Evolutionary conservation across 2,888 invertebrate species (phyloP), one percentile per base, ranked within the genome.

Genomic region (Noctua fimbriata): DNA sequence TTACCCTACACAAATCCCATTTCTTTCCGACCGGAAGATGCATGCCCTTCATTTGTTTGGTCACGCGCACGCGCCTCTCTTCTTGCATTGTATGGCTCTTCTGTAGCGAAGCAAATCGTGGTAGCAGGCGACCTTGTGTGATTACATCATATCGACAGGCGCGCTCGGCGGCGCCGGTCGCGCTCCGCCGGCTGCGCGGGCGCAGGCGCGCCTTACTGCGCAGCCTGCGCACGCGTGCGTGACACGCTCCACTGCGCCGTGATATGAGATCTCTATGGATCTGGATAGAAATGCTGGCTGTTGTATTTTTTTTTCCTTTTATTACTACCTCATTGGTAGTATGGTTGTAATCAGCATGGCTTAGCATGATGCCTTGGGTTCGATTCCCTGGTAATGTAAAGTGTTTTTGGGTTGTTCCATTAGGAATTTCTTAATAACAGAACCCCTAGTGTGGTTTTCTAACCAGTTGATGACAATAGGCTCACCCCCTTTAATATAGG

Each of bases 71-170:
- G 82, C 71, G 73, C 65, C 44, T 58, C 72, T 73, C 60, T 79
- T 49, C 41, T 66, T 47, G 36, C 18, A 63, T 73, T 69, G 28
- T 44, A 58, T 81, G 78, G 83, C 66, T 86, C 88, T 90, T 87
- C 88, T 90, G 81, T 28, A 69, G 44, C 60, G 69, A 71, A 66
- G 58, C 72, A 67, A 69, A 74, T 77, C 76, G 84, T 78, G 81
- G 81, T 52, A 72, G 76, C 88, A 80, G 86, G 74, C 93, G 93
- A 92, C 93, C 93, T 93, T 93, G 93, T 88, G 90, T 85, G 88
- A 89, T 93, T 93, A 93, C 93, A 91, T 93, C 92, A 93, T 86
- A 88, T 80, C 81, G 87, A 83, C 88, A 84, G 87, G 87, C 89
- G 87, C 87, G 84, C 82, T 90, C 87, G 91, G 77, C 91, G 89